phyloP scores from a whole-genome alignment of 2,888 invertebrate species.

The Liposcelis brunnea region DNA sequence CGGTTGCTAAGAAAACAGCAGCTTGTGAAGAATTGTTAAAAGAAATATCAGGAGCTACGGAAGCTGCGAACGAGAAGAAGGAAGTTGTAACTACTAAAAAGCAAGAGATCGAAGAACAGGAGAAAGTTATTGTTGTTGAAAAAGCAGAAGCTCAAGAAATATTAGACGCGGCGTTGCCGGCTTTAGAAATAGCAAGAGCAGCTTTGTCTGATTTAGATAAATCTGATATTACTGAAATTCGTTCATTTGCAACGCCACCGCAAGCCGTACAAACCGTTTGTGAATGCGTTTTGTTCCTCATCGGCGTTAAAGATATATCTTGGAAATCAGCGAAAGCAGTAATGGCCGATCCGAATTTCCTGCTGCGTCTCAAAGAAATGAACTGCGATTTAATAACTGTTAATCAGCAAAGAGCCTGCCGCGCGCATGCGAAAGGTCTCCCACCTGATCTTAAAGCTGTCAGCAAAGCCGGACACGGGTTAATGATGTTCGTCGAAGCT shows the following conservation, averaged over 20 bases:
- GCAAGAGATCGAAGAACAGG: conserved; percentile 65
- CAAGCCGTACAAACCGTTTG: conserved; percentile 78
- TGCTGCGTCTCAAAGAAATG: conserved; percentile 66
- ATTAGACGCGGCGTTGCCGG: conserved; percentile 66
- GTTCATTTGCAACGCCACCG: conserved; percentile 82
- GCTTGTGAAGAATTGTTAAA: conserved; percentile 62
- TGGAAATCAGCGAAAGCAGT: conserved; percentile 85
- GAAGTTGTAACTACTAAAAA: conserved; percentile 62
- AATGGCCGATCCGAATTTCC: conserved; percentile 81
- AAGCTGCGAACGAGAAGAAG: conserved; percentile 58
- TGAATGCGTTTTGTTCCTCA: conserved; percentile 75
- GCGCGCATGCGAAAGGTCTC: conserved; percentile 41
- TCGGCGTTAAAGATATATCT: conserved; percentile 64
- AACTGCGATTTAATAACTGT: conserved; percentile 62
- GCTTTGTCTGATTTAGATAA: conserved; percentile 74
- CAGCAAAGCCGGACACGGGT: conserved; percentile 71
- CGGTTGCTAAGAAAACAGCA: conserved; percentile 62
- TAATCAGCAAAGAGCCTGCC: conserved; percentile 49
- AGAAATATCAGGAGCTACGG: conserved; percentile 56
- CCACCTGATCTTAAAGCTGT: conserved; percentile 22
- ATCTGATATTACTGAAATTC: conserved; percentile 79
- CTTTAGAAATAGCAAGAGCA: conserved; percentile 58
- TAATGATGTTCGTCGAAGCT: conserved; percentile 70
- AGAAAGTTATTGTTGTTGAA: conserved; percentile 58
- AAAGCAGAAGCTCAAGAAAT: conserved; percentile 70